A percentile compares a stretch with the other conserved stretches of the same genome.
Conservation (phyloP, 2,797 vertebrate species). For the Macrochelys suwanniensis region DNA sequence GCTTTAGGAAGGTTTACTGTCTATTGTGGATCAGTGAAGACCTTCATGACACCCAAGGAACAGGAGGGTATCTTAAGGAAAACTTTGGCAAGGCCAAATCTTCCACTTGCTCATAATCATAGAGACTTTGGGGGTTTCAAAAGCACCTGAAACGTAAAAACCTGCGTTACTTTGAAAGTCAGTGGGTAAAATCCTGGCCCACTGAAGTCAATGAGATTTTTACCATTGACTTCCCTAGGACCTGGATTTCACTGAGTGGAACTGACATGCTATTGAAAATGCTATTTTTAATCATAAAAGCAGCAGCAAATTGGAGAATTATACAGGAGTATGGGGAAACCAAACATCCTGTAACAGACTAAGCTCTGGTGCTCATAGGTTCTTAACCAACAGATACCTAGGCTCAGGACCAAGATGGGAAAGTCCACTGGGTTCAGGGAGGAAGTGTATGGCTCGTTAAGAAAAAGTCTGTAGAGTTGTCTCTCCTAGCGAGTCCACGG, state of each 20-base stretch:
- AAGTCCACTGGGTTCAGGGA: background rate
- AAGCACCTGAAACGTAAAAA: background rate
- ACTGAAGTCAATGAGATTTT: background rate
- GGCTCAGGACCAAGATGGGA: background rate
- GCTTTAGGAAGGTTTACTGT: background rate
- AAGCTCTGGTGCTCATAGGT: background rate
- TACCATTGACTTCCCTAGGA: accelerated
- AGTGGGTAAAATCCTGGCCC: accelerated
- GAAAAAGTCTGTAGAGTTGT: background rate
- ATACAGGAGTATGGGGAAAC: background rate
- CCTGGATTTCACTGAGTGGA: background rate
- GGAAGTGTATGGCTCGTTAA: background rate
- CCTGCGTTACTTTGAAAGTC: background rate
- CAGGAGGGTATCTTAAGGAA: background rate
- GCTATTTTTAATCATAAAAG: background rate
- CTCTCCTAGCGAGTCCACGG: background rate
- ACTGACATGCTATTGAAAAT: background rate
- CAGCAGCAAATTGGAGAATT: background rate
- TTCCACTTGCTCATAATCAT: background rate
- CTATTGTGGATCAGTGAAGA: background rate
- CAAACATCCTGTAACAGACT: background rate
- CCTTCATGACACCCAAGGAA: background rate
- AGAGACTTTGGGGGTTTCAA: background rate
- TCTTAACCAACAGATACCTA: background rate
- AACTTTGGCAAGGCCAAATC: background rate